Conservation (phyloP, 2,888 invertebrate genomes). For the Tolmerus cingulatus region DNA sequence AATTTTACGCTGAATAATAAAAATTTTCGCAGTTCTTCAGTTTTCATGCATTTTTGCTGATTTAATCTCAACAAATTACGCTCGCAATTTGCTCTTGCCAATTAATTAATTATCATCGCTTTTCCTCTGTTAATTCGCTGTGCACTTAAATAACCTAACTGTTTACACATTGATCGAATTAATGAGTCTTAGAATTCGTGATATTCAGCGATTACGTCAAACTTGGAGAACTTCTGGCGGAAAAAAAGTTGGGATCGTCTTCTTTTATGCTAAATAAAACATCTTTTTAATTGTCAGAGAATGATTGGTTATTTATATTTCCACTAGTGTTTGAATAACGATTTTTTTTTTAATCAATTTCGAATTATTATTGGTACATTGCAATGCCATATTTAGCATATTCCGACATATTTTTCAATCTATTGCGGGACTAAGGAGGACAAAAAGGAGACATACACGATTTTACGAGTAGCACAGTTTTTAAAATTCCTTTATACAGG, state of each 20-base stretch:
- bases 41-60: neutral
- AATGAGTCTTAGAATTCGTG: neutral
- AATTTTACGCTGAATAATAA: neutral
- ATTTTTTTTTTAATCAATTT: neutral
- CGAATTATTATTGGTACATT: neutral
- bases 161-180: neutral
- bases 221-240: neutral
- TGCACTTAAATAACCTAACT: neutral
- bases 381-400: neutral
- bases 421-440: too few relatives aligned
- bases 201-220: neutral
- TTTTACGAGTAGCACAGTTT: neutral
- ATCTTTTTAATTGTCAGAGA: neutral
- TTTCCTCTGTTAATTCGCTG: neutral
- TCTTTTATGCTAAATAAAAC: neutral
- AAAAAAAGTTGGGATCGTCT: neutral
- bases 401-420: too few relatives aligned
- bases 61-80: neutral
- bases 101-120: neutral
- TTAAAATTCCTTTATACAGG: neutral
- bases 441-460: too few relatives aligned
- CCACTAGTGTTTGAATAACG: neutral
- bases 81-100: neutral
- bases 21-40: neutral
- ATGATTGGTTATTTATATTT: neutral